Percentiles rank a stretch among this genome's conserved stretches.
Conservation (phyloP, 2,113 vertebrate species). For the Ciconia boyciana region DNA sequence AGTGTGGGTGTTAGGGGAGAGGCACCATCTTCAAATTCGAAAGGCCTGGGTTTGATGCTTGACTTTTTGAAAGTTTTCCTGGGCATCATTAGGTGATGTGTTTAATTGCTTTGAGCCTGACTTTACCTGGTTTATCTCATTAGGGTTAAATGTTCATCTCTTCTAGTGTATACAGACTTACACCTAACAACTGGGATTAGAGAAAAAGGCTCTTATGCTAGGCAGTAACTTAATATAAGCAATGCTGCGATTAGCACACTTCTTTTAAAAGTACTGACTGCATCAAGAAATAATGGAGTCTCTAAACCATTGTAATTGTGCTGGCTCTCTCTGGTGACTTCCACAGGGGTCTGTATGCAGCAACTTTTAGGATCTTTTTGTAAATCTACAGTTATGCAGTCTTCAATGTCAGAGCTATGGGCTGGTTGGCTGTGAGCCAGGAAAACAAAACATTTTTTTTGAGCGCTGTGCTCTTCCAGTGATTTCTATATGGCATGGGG, state of each 20-base stretch:
- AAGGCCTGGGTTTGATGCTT: not conserved
- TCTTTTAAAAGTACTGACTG: not conserved
- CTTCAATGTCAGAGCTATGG: not conserved
- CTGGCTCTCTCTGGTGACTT: not conserved
- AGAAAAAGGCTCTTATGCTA: not conserved
- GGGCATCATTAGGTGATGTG: not conserved
- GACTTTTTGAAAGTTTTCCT: not conserved
- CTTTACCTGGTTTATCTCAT: not conserved
- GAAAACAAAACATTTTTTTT: not conserved
- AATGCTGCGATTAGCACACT: not conserved
- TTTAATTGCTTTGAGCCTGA: not conserved
- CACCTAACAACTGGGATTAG: not conserved
- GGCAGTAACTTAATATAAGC: not conserved
- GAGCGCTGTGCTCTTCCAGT: not conserved
- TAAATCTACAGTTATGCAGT: not conserved
- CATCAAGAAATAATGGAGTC: not conserved
- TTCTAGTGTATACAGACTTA: not conserved
- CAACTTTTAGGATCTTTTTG: not conserved
- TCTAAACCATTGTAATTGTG: not conserved
- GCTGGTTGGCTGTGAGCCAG: not conserved
- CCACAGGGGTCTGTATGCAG: not conserved
- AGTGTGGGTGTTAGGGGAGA: not conserved
- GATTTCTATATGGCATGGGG: fast-evolving
- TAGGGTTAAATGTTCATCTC: not conserved
- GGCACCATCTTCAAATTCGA: not conserved